Conservation (phyloP, 2,797 vertebrate genomes). For the Chelonia mydas region DNA sequence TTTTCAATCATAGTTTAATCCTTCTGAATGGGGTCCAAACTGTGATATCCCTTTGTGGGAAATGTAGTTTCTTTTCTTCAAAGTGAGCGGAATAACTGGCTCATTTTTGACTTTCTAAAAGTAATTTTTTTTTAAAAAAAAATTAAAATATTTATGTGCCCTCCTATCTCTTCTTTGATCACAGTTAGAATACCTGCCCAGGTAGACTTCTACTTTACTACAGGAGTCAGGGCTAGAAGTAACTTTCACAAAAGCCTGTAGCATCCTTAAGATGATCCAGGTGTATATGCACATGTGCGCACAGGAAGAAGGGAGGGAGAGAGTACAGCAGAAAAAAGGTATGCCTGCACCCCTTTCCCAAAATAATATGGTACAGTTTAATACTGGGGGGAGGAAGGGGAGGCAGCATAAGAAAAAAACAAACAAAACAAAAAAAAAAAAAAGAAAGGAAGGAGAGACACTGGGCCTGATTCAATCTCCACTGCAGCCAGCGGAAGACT, state of each 20-base stretch:
- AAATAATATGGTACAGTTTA: accelerated
- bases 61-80: neutral
- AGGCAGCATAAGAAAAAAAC: neutral
- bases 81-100: neutral
- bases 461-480: neutral
- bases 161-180: neutral
- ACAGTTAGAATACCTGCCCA: neutral
- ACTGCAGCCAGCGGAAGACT: neutral
- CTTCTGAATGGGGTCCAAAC: neutral
- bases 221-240: neutral
- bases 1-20: neutral
- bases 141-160: no score
- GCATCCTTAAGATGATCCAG: neutral
- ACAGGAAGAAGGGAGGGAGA: neutral
- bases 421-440: neutral
- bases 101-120: neutral
- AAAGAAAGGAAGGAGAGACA: neutral
- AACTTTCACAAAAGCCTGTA: neutral
- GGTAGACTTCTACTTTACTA: neutral
- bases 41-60: neutral
- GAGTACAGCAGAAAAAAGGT: neutral
- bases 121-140: no score
- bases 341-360: neutral
- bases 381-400: neutral
- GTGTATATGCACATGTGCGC: neutral